Percentiles rank a stretch among this genome's conserved stretches.
These are phyloP conservation scores for Penaeus japonicus DNA, from an alignment of 1,140 invertebrate species.

Conservation along the genomic window DNA sequence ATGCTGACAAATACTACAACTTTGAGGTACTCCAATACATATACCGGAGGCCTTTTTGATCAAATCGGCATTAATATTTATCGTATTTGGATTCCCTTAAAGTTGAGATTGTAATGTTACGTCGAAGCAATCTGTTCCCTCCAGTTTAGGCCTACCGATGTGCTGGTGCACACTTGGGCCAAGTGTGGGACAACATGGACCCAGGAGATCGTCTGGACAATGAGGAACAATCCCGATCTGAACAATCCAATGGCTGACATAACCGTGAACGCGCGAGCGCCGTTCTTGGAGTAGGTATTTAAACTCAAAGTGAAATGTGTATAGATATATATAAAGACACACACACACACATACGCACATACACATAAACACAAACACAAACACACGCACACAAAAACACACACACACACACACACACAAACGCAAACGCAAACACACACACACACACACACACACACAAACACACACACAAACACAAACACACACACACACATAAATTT, in stretches of 20 bases:
- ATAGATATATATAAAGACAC: neutral
- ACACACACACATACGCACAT: neutral
- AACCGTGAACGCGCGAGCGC: neutral
- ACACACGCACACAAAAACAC: too few species aligned
- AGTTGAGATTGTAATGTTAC: neutral
- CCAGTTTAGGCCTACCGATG: slow-evolving; percentile 30
- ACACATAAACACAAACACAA: neutral
- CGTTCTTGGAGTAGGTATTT: slow-evolving; percentile 23
- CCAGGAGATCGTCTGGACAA: slow-evolving; percentile 80
- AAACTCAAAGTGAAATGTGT: neutral
- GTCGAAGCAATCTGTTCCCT: neutral
- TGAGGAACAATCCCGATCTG: slow-evolving; percentile 74
- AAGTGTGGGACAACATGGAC: slow-evolving; percentile 79
- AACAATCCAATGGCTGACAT: neutral
- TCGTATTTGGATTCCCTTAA: neutral
- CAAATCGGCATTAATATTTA: too few species aligned
- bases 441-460: too few species aligned
- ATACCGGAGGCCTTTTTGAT: neutral
- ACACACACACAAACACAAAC: too few species aligned
- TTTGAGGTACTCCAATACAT: slow-evolving; percentile 23
- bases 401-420: too few species aligned
- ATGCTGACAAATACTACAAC: neutral
- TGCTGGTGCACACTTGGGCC: slow-evolving; percentile 50
- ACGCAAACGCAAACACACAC: too few species aligned
- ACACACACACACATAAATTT: too few species aligned